Percentiles rank a stretch among this genome's conserved stretches.
Evolutionary conservation across 2,888 invertebrate genomes (phyloP).

Genomic region (Mythimna ferrago): DNA sequence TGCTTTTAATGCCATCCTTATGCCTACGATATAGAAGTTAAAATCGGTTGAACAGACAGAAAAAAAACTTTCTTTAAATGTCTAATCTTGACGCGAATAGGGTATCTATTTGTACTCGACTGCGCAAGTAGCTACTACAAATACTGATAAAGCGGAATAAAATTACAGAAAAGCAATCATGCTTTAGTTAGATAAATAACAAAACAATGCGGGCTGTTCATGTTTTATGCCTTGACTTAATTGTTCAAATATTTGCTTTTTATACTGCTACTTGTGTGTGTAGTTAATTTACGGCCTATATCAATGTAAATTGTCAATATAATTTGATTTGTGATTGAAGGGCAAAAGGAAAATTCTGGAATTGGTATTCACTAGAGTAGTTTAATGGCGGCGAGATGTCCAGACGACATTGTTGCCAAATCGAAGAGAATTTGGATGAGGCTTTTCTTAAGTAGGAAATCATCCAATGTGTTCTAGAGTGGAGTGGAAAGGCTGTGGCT

Average conservation of each 20-base stretch:
- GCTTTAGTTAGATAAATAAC: slow-evolving; percentile 30
- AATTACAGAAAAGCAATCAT: slow-evolving; percentile 25
- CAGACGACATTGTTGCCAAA: no score
- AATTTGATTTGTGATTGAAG: slow-evolving; percentile 11
- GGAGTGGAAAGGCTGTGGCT: no score
- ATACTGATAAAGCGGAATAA: slow-evolving; percentile 40
- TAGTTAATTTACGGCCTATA: not conserved
- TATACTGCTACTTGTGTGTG: not conserved
- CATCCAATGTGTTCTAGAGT: no score
- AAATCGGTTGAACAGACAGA: no score
- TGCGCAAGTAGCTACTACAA: slow-evolving; percentile 48
- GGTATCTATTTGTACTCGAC: slow-evolving; percentile 1
- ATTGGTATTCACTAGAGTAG: no score
- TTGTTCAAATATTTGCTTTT: slow-evolving; percentile 33
- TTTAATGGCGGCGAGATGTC: no score
- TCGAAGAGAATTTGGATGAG: no score
- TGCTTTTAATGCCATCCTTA: no score
- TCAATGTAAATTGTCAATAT: not conserved
- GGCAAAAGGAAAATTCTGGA: not conserved
- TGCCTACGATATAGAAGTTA: no score
- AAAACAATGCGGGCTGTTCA: slow-evolving; percentile 38
- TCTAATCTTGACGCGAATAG: no score
- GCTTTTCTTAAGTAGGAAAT: no score
- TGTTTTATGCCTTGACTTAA: slow-evolving; percentile 23
- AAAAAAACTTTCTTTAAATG: no score